phyloP scores from a whole-genome alignment of 2,888 invertebrate species.

The Tachina fera region DNA sequence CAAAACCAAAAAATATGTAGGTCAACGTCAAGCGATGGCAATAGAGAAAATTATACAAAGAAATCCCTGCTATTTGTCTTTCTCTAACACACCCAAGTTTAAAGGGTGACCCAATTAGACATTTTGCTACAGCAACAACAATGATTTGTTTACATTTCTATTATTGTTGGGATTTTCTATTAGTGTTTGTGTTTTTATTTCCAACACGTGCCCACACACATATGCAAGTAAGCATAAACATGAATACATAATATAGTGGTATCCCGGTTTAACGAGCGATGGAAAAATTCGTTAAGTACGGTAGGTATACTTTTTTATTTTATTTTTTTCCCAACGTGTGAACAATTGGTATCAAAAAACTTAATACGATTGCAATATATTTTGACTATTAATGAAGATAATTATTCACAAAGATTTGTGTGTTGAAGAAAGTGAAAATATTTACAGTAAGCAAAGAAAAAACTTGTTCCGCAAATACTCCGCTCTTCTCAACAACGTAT shows the following conservation, averaged over 20 bases:
- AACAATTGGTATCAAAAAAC: too few relatives aligned
- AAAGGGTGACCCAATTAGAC: constrained; percentile 61
- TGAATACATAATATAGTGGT: neutral
- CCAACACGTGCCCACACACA: neutral
- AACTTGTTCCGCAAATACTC: too few relatives aligned
- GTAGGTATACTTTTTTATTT: too few relatives aligned
- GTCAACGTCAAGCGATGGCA: constrained; percentile 59
- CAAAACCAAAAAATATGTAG: constrained; percentile 56
- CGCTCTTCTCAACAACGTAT: too few relatives aligned
- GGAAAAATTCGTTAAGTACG: too few relatives aligned
- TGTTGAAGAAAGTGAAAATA: too few relatives aligned
- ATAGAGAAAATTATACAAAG: constrained; percentile 16
- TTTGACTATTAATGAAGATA: too few relatives aligned
- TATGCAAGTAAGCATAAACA: neutral
- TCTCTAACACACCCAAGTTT: constrained; percentile 47
- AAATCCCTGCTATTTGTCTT: constrained; percentile 41
- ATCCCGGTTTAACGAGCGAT: neutral
- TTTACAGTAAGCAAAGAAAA: too few relatives aligned
- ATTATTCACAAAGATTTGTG: too few relatives aligned
- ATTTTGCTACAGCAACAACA: constrained; percentile 37
- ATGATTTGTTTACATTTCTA: constrained; percentile 60
- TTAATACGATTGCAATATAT: too few relatives aligned
- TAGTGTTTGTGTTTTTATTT: neutral
- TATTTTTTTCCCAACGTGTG: too few relatives aligned
- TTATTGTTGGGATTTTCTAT: constrained; percentile 23